These are phyloP conservation scores for Enteromius afrohamiltoni DNA, from an alignment of 2,797 vertebrate species.

Conservation along the genomic window DNA sequence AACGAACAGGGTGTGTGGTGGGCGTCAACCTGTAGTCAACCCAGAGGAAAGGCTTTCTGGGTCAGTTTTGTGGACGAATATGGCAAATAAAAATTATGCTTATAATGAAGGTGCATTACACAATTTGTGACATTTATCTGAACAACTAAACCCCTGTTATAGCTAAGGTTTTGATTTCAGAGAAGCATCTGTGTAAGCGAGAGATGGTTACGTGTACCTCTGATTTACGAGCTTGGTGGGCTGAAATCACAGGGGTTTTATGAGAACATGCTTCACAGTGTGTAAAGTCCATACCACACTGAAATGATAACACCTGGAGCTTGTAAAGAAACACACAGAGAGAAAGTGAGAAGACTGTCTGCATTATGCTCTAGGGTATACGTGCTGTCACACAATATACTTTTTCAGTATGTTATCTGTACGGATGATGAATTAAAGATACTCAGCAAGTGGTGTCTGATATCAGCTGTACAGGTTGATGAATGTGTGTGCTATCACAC, in stretches of 20 bases:
- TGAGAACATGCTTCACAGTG: conserved; percentile 51
- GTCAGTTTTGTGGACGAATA: background rate
- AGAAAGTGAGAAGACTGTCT: conserved; percentile 33
- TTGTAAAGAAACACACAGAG: conserved; percentile 50
- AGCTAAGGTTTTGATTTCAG: conserved; percentile 14
- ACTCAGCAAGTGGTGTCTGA: conserved; percentile 48
- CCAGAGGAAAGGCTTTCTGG: conserved; percentile 30
- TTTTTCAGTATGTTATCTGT: conserved; percentile 40
- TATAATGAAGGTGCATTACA: conserved; percentile 2
- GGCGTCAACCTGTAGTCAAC: background rate
- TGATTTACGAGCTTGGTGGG: conserved; percentile 48
- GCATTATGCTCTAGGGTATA: conserved; percentile 53
- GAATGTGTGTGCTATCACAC: conserved; percentile 44
- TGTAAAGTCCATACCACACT: conserved; percentile 57
- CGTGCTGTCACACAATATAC: conserved; percentile 52
- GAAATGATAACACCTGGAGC: conserved; percentile 65
- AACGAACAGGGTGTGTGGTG: conserved; percentile 15
- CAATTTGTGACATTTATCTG: conserved; percentile 25
- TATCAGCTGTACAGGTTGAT: conserved; percentile 58
- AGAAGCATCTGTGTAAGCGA: conserved; percentile 46
- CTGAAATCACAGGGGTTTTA: conserved; percentile 55
- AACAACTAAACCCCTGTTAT: conserved; percentile 24
- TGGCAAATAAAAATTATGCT: background rate
- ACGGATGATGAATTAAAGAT: conserved; percentile 61
- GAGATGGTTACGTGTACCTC: conserved; percentile 52